These are phyloP conservation scores for Tenthredo mesomela DNA, from an alignment of 2,888 invertebrate genomes.

Conservation along the genomic window DNA sequence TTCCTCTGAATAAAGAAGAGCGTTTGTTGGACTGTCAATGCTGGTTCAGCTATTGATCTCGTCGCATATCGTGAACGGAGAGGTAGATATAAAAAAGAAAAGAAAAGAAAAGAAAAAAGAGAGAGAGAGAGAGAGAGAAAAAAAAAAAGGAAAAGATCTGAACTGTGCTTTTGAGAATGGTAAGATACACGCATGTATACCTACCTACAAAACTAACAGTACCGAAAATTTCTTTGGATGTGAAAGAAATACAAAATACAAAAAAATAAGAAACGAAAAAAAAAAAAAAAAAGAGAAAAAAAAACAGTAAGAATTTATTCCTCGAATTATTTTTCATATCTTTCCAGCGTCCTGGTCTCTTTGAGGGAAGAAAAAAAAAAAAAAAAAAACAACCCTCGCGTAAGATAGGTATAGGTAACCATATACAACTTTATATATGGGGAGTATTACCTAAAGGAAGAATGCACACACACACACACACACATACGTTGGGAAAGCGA, in stretches of 20 bases:
- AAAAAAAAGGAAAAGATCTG: neutral
- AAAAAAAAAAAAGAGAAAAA: neutral
- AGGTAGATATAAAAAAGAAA: neutral
- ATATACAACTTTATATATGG: neutral
- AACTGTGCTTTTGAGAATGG: neutral
- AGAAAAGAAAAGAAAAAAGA: neutral
- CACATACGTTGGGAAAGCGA: neutral
- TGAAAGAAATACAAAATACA: too few species aligned
- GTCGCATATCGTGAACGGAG: neutral
- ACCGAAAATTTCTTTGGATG: neutral
- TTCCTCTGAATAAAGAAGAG: neutral
- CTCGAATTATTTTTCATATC: neutral
- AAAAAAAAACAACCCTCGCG: neutral
- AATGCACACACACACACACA: neutral
- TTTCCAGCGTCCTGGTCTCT: conserved; percentile 29
- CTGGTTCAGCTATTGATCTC: neutral
- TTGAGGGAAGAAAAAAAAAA: neutral
- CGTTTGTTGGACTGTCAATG: neutral
- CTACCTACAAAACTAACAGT: neutral
- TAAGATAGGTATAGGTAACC: too few species aligned
- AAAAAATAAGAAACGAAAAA: too few species aligned
- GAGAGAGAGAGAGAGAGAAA: neutral
- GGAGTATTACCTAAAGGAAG: neutral
- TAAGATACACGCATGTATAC: neutral
- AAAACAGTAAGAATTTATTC: neutral